Conservation (phyloP, 2,888 invertebrate species). For the Idaea biselata region DNA sequence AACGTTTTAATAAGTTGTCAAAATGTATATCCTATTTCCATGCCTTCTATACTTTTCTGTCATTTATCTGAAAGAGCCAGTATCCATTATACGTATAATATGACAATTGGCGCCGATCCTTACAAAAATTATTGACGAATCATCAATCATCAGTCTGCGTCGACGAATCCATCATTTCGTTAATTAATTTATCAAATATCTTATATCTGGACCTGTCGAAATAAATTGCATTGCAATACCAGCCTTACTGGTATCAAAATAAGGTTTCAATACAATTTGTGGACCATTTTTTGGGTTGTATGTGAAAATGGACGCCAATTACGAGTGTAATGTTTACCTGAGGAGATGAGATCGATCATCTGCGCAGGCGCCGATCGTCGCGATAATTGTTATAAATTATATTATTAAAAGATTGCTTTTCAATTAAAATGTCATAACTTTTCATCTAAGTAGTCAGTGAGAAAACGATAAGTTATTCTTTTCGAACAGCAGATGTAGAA, state of each 20-base stretch:
- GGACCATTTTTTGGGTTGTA: constrained; percentile 23
- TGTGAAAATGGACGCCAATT: constrained; percentile 46
- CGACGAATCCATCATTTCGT: constrained; percentile 52
- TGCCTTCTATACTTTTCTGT: neutral
- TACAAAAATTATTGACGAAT: constrained; percentile 57
- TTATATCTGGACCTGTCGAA: constrained; percentile 20
- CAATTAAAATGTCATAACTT: neutral
- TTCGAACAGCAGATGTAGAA: neutral
- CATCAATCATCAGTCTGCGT: constrained; percentile 58
- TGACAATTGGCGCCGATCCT: constrained; percentile 43
- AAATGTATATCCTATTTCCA: neutral
- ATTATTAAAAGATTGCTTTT: constrained; percentile 7
- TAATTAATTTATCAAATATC: constrained; percentile 53
- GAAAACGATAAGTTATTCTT: constrained; percentile 19
- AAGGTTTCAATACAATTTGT: constrained; percentile 11
- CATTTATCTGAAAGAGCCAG: constrained; percentile 5
- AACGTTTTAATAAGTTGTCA: neutral
- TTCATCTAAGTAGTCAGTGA: constrained; percentile 31
- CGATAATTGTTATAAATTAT: constrained; percentile 30
- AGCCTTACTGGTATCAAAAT: constrained; percentile 18
- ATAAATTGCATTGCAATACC: constrained; percentile 19
- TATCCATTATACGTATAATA: constrained; percentile 31
- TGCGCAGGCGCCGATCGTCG: constrained; percentile 47
- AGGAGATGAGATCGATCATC: constrained; percentile 49
- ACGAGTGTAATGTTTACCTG: constrained; percentile 45